Conservation (phyloP, 2,797 vertebrate species). For the Cynodonichthys magdalenae region DNA sequence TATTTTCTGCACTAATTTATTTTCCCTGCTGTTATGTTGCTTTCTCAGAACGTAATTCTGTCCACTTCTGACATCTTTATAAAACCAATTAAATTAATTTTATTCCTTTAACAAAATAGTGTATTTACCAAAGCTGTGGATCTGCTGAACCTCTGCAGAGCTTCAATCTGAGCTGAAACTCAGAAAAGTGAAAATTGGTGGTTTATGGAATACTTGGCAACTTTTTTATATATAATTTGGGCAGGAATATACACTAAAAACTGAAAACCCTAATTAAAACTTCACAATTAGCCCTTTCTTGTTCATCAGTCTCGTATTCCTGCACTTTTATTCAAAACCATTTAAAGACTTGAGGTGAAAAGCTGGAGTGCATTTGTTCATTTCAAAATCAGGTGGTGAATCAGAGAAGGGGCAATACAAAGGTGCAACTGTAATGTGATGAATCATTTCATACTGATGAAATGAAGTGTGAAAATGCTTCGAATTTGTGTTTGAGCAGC, state of each 20-base stretch:
- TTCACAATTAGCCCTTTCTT: too few species aligned
- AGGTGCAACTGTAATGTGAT: background rate
- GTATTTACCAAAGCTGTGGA: background rate
- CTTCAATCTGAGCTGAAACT: background rate
- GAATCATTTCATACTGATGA: background rate
- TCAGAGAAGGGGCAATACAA: background rate
- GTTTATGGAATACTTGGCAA: too few species aligned
- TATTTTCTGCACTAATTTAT: too few species aligned
- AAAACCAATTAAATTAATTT: too few species aligned
- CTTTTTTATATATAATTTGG: too few species aligned
- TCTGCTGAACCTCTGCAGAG: background rate
- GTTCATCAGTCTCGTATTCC: too few species aligned
- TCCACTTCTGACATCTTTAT: too few species aligned
- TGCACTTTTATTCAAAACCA: background rate
- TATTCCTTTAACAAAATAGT: background rate
- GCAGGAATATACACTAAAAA: too few species aligned
- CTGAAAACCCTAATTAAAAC: too few species aligned
- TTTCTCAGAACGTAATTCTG: too few species aligned
- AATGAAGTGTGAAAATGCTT: background rate
- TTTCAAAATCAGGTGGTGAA: background rate
- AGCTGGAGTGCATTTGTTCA: constrained; percentile 2
- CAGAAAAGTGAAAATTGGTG: background rate
- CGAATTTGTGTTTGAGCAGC: constrained; percentile 11
- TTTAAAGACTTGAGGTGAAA: background rate
- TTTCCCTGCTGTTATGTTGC: too few species aligned